Conservation (phyloP, 2,797 vertebrate species). For the Lacerta viridis region DNA sequence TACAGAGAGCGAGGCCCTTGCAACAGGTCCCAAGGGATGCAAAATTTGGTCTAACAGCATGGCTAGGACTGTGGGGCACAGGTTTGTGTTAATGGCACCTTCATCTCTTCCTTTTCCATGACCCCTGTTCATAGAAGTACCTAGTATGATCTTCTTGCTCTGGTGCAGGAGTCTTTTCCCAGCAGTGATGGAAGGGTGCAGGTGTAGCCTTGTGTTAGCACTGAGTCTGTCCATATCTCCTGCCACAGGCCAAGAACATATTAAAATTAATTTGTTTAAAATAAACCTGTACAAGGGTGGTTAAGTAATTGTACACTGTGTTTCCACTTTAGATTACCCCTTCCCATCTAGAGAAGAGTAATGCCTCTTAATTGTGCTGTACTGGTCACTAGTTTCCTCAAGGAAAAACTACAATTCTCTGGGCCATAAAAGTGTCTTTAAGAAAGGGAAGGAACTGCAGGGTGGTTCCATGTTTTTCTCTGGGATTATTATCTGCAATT, state of each 20-base stretch:
- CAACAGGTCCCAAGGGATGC: neutral
- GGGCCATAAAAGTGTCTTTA: neutral
- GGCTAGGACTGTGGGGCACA: neutral
- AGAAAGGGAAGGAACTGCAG: too few relatives aligned
- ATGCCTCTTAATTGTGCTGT: neutral
- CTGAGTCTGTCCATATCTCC: neutral
- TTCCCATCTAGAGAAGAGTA: neutral
- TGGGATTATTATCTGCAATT: neutral
- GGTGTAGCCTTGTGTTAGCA: neutral
- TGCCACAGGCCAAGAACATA: neutral
- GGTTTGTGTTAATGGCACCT: neutral
- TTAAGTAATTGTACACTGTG: neutral
- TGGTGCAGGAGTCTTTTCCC: neutral
- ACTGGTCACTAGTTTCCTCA: neutral
- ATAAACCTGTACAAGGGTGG: neutral
- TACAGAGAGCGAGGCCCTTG: neutral
- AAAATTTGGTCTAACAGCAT: neutral
- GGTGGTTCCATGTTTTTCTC: neutral
- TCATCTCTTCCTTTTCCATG: neutral
- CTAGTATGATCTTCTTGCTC: neutral
- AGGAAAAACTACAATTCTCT: neutral
- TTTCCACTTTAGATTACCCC: neutral
- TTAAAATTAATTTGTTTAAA: slow-evolving; percentile 2
- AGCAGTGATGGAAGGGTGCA: neutral
- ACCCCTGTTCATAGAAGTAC: neutral